Conservation (phyloP, 2,113 vertebrate species). For the Callospermophilus lateralis region DNA sequence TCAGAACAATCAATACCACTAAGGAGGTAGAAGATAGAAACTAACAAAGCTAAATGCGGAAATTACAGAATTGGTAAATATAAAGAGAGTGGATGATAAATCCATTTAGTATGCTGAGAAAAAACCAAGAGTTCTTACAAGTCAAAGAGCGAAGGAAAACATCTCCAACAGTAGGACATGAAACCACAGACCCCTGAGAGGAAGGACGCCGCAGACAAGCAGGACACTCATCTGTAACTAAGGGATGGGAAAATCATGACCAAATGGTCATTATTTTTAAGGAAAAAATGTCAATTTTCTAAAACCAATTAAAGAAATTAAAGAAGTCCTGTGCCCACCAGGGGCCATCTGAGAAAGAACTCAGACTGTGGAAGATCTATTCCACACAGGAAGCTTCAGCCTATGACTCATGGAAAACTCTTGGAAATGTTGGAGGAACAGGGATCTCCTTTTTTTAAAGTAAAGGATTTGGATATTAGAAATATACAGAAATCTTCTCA, state of each 20-base stretch:
- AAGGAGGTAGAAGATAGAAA: not conserved
- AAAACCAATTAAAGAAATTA: constrained; percentile 19
- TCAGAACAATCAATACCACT: not conserved
- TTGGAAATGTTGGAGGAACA: not conserved
- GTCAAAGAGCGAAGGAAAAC: constrained; percentile 19
- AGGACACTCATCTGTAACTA: not conserved
- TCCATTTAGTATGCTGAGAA: not conserved
- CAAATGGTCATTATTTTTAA: not conserved
- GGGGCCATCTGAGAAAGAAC: not conserved
- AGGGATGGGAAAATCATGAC: not conserved
- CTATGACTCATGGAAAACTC: not conserved
- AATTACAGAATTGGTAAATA: not conserved
- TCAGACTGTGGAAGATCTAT: not conserved
- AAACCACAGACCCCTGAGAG: not conserved
- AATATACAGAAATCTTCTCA: constrained; percentile 16
- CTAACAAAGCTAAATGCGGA: constrained; percentile 7
- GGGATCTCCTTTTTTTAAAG: not conserved
- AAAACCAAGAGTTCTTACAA: not conserved
- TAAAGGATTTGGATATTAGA: constrained; percentile 41
- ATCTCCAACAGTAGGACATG: not conserved
- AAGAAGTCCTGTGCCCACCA: not conserved
- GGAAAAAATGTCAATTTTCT: not conserved
- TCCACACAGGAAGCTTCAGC: not conserved
- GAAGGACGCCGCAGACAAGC: not conserved
- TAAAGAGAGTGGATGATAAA: not conserved